Base-by-base conservation (phyloP, 2,888 invertebrate species). In the Oasisia sp. region DNA sequence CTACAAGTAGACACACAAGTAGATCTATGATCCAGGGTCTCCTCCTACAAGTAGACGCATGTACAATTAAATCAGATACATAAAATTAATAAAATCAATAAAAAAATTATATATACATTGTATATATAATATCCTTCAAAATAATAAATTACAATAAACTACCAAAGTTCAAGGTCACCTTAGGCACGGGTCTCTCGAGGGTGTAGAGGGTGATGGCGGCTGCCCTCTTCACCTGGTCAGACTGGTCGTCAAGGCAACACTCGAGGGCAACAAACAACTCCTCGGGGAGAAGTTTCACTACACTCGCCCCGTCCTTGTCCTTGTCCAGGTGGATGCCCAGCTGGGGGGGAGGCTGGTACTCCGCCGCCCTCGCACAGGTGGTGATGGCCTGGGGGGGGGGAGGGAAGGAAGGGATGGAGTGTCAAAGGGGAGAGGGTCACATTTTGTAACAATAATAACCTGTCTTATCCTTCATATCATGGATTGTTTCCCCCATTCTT, bases 131-230 rank as follows among this genome's bases (percentile, higher is more conserved):
- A n/a, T n/a, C n/a, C n/a, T n/a, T n/a, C n/a, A 11, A 45, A 45
- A 45, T 0, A 45, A 45, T 0, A 45, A 45, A 45, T 45, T 9
- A 11, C 45, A 45, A 7, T 19, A 74, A 7, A 19, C 27, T 74
- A n/a, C 74, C 3, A 74, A 19, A 74, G 74, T 74, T 74, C 19
- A 74, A 74, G 27, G 74, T 74, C 74, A 74, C 74, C 74, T 74
- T 74, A 7, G 74, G 74, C n/a, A 74, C 93, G 8, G 96, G 96
- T 92, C 94, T 94, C 89, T 95, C 95, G 27, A 96, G 94, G 4
- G 95, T 95, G 93, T 95, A 96, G 44, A 96, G 94, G 92, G 96
- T 95, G 92, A 96, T 96, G 32, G 96, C 96, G 0, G 96, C 96
- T 14, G 96, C 95, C 32, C 94, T 94, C 44, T 95, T 93, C 58